phyloP scores from a whole-genome alignment of 2,113 vertebrate species.

The Lethenteron camtschaticum region DNA sequence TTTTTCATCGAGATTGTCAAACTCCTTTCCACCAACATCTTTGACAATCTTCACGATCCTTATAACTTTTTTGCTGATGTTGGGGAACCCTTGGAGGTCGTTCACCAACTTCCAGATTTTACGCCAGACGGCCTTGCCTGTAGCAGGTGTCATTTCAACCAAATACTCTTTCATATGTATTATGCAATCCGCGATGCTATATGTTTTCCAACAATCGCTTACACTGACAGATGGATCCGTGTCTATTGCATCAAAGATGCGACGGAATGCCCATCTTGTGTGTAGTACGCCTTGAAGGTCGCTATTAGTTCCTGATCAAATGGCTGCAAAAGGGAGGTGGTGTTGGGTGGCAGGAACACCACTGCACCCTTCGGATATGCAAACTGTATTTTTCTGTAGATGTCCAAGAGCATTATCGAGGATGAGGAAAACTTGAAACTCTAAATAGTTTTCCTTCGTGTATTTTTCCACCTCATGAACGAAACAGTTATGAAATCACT shows the following conservation, averaged over 20 bases:
- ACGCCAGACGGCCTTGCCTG: neutral
- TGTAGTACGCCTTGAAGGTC: constrained; percentile 8
- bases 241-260: neutral
- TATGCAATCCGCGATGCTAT: constrained; percentile 8
- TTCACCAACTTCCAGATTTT: neutral
- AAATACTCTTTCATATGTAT: constrained; percentile 5
- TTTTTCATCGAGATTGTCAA: neutral
- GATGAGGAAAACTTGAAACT: constrained; percentile 7
- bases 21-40: neutral
- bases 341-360: constrained; percentile 5
- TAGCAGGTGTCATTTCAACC: constrained; percentile 6
- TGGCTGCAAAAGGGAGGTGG: constrained; percentile 8
- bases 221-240: neutral
- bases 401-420: constrained; percentile 7
- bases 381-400: neutral
- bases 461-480: constrained; percentile 5
- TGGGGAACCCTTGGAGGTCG: neutral
- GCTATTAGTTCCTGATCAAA: constrained; percentile 9
- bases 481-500: constrained; percentile 7
- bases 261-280: neutral
- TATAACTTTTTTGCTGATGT: neutral
- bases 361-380: neutral
- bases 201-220: constrained; percentile 7
- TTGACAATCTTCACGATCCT: neutral
- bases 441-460: neutral